Evolutionary conservation across 2,797 vertebrate species (phyloP), one percentile per base, ranked within the genome.

Genomic region (Cynodonichthys magdalenae): DNA sequence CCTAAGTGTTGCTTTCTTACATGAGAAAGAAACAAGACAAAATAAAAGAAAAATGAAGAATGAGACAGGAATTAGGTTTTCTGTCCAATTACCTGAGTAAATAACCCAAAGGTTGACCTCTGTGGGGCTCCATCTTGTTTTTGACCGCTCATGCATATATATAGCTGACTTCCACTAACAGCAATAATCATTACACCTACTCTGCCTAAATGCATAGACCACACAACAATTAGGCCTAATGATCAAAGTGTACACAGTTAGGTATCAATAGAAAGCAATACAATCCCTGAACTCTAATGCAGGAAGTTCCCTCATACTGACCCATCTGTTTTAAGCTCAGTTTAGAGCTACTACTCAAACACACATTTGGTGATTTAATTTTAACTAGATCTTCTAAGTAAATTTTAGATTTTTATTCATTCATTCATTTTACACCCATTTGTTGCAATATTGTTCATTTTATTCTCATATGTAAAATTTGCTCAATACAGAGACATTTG

Each of bases 1-100:
- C 78, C 68, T 68, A 55, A 84, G 84, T 54, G 63, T 55, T 1
- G 8, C 50, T 78, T 80, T 29, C 45, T 50, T 71, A 62, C 18
- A 69, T 51, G 39, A 59, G 45, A 62, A 69, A 53, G 19, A 34
- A 60, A 17, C 15, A 46, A 59, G 56, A 49, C 62, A 12, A 59
- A 68, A 31, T 2, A 31, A 70, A 51, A 69, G 46, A 34, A 53
- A 60, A 59, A 60, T 15, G 74, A 41, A 46, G 48, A 69, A 78
- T 45, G 57, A 75, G 71, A 63, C 57, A 66, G 72, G 75, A 82
- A 82, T 74, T 46, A 75, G 72, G 71, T 77, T 79, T 80, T 77
- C 79, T 73, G 82, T 82, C 79, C 88, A 82, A 86, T 91, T 90
- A 89, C 69, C 74, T 81, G 44, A 28, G 84, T 88, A 90, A 89